These are phyloP conservation scores for Branchipolynoe longqiensis DNA, from an alignment of 2,888 invertebrate species.

Conservation along the genomic window DNA sequence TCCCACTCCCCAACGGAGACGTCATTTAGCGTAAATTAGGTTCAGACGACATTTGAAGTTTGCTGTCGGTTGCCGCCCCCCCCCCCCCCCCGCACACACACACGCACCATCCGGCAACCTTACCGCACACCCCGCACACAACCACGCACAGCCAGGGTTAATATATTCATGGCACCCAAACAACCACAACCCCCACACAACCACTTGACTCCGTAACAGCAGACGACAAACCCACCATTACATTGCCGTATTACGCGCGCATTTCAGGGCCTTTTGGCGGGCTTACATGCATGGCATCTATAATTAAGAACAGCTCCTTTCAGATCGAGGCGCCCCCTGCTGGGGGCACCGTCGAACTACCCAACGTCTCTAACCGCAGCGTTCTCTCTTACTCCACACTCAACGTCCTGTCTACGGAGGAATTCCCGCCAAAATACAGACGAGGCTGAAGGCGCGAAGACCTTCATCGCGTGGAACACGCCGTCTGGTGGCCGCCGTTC, in stretches of 20 bases:
- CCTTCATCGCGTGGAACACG: background rate
- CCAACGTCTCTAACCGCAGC: background rate
- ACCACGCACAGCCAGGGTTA: background rate
- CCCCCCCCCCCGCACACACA: too few species aligned
- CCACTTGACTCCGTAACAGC: slow-evolving; percentile 13
- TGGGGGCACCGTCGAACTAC: background rate
- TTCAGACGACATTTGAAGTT: too few species aligned
- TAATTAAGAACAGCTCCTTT: too few species aligned
- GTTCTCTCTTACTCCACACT: background rate
- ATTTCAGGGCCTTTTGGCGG: background rate
- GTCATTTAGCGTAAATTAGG: background rate
- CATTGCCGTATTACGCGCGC: background rate
- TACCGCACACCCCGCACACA: background rate
- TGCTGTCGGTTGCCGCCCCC: too few species aligned
- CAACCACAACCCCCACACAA: slow-evolving; percentile 11
- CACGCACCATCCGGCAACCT: background rate
- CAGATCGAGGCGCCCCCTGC: too few species aligned
- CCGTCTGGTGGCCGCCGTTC: background rate
- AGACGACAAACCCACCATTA: slow-evolving; percentile 42
- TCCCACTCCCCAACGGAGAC: background rate
- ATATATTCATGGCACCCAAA: slow-evolving; percentile 12
- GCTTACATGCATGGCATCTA: background rate
- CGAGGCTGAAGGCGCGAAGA: background rate
- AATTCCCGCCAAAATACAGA: slow-evolving; percentile 7
- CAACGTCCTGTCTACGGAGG: too few species aligned